A percentile compares a stretch with the other conserved stretches of the same genome.
These are phyloP conservation scores for Tenthredo scrophulariae DNA, from an alignment of 2,888 invertebrate genomes.

Conservation along the genomic window DNA sequence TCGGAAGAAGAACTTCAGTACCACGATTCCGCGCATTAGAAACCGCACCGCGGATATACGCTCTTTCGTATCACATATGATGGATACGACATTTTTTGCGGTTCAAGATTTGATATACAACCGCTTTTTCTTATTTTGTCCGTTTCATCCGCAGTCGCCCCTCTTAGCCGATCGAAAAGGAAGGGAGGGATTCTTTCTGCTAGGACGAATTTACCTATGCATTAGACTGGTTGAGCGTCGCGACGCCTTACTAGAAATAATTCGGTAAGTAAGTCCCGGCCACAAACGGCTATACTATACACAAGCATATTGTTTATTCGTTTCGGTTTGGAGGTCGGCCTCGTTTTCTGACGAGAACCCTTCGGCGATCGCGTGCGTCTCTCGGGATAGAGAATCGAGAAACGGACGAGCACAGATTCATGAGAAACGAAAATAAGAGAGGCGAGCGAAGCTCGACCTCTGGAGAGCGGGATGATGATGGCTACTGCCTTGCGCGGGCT, in stretches of 20 bases:
- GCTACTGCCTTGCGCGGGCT: not conserved
- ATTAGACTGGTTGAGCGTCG: not conserved
- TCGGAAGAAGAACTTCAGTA: not conserved
- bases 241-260: not conserved
- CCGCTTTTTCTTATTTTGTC: not conserved
- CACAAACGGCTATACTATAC: too few species aligned
- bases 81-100: not conserved
- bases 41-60: not conserved
- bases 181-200: not conserved
- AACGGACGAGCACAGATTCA: not conserved
- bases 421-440: constrained; percentile 5
- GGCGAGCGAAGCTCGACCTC: constrained; percentile 29
- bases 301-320: not conserved
- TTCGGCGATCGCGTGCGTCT: constrained; percentile 40
- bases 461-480: not conserved
- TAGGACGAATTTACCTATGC: not conserved
- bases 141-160: too few species aligned
- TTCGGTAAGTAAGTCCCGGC: not conserved
- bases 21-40: constrained; percentile 1
- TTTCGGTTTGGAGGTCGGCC: constrained; percentile 27
- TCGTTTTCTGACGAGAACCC: constrained; percentile 18
- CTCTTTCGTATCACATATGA: not conserved
- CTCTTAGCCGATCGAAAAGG: too few species aligned
- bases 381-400: not conserved
- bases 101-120: not conserved